A percentile compares a stretch with the other conserved stretches of the same genome.
Conservation (phyloP, 2,888 invertebrate genomes). For the Drosophila yooni region DNA sequence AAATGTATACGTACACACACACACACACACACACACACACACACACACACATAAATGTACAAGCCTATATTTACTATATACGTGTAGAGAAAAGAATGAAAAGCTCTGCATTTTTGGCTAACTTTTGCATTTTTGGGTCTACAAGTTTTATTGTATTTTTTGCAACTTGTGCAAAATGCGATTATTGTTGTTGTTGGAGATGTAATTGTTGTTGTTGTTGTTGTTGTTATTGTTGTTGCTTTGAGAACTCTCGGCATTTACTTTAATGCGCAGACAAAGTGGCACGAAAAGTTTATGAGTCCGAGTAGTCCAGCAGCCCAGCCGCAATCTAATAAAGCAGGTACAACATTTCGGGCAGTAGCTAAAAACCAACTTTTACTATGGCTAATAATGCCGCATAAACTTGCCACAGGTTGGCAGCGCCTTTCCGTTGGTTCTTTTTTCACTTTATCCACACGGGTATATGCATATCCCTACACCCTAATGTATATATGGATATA, state of each 20-base stretch:
- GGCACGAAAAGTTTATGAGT: constrained; percentile 71
- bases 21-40: background rate
- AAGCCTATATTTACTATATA: constrained; percentile 22
- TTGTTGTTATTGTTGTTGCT: constrained; percentile 31
- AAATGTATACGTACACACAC: constrained; percentile 37
- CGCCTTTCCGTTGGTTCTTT: background rate
- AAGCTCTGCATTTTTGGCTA: constrained; percentile 55
- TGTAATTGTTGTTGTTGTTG: constrained; percentile 16
- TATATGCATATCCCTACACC: background rate
- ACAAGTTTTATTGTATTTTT: constrained; percentile 57
- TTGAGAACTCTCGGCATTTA: constrained; percentile 47
- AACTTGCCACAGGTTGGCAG: constrained; percentile 72
- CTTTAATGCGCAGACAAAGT: constrained; percentile 73
- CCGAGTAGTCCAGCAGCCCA: constrained; percentile 20
- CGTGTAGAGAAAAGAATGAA: constrained; percentile 31
- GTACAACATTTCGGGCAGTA: constrained; percentile 53
- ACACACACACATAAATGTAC: constrained; percentile 9
- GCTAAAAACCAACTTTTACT: constrained; percentile 74
- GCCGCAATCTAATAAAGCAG: constrained; percentile 74
- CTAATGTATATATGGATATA: background rate
- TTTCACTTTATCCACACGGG: constrained; percentile 3
- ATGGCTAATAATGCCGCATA: constrained; percentile 74
- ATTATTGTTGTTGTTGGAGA: constrained; percentile 32
- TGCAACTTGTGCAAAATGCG: constrained; percentile 45
- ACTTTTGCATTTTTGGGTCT: constrained; percentile 56